Conservation (phyloP, 2,113 vertebrate species). For the Suricata suricatta region DNA sequence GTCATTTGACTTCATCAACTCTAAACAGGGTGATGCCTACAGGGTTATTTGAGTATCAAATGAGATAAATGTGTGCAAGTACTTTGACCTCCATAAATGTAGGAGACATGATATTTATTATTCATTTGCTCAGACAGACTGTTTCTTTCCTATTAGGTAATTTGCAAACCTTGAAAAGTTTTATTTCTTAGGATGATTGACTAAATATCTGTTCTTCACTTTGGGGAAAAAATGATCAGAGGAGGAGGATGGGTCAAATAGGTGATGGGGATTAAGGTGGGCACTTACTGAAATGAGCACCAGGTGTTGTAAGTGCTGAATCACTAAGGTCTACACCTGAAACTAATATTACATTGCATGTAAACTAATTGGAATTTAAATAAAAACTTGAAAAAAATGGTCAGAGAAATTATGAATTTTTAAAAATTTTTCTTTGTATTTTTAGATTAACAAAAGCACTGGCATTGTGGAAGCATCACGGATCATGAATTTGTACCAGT, state of each 20-base stretch:
- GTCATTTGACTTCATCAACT: neutral
- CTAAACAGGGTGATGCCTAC: neutral
- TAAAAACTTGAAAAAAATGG: neutral
- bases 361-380: neutral
- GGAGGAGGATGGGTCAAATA: neutral
- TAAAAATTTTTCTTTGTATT: slow-evolving; percentile 61
- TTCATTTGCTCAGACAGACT: slow-evolving; percentile 22
- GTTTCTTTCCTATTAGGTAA: neutral
- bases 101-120: neutral
- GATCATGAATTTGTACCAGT: slow-evolving; percentile 99
- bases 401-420: neutral
- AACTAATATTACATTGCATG: neutral
- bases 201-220: neutral
- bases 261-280: neutral
- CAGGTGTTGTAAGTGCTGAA: neutral
- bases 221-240: neutral
- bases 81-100: neutral
- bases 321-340: neutral
- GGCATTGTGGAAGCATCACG: slow-evolving; percentile 94
- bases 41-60: slow-evolving; percentile 32
- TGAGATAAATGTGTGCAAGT: neutral
- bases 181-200: slow-evolving; percentile 3
- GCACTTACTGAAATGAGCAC: neutral
- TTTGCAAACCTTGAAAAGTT: slow-evolving; percentile 16
- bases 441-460: slow-evolving; percentile 95